Percentiles rank a stretch among this genome's conserved stretches.
Conservation (phyloP, 2,888 invertebrate genomes). For the Dendrolimus houi region DNA sequence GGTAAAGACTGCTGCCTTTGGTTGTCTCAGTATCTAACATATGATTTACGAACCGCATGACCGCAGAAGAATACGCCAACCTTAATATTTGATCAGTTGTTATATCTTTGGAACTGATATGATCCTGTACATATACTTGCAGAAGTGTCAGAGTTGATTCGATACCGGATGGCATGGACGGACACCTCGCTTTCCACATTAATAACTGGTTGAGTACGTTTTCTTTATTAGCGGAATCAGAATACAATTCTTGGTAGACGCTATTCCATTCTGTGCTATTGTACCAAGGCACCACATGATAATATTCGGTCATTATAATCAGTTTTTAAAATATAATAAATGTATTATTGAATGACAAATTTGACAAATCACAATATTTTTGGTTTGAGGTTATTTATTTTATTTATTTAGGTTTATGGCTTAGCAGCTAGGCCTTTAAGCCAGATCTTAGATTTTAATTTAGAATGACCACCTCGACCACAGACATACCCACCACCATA, state of each 20-base stretch:
- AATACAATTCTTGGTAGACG: constrained; percentile 64
- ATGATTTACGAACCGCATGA: constrained; percentile 81
- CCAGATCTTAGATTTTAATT: too few species aligned
- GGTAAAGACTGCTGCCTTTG: constrained; percentile 69
- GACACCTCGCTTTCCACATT: constrained; percentile 76
- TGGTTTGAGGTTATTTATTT: too few species aligned
- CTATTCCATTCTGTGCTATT: constrained; percentile 69
- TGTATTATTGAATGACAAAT: background rate
- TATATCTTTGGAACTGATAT: constrained; percentile 23
- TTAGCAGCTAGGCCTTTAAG: too few species aligned
- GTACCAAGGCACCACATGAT: constrained; percentile 60
- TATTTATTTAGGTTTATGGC: too few species aligned
- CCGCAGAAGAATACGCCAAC: constrained; percentile 77
- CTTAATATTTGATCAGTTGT: constrained; percentile 63
- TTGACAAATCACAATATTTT: too few species aligned
- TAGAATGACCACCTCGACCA: too few species aligned
- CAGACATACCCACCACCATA: too few species aligned
- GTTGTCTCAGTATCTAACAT: constrained; percentile 74
- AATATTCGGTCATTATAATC: constrained; percentile 37
- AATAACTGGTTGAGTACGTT: constrained; percentile 63
- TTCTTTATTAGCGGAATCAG: constrained; percentile 37
- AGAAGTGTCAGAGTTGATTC: constrained; percentile 77
- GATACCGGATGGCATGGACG: constrained; percentile 75
- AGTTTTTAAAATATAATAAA: background rate
- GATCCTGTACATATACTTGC: constrained; percentile 64